A percentile compares a stretch with the other conserved stretches of the same genome.
Conservation (phyloP, 2,888 invertebrate genomes). For the Ochropleura plecta region DNA sequence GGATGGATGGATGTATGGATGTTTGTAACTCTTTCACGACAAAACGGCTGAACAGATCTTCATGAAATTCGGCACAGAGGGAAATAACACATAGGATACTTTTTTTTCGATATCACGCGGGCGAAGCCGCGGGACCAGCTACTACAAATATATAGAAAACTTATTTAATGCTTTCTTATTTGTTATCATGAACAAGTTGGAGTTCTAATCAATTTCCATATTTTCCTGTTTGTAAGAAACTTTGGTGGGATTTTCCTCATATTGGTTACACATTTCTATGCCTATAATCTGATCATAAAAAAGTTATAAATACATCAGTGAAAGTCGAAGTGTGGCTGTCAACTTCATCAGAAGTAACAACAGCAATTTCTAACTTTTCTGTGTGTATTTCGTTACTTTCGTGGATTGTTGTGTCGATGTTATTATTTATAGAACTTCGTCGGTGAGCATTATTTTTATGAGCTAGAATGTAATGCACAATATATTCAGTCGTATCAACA, state of each 20-base stretch:
- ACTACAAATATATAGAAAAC: not conserved
- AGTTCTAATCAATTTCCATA: not conserved
- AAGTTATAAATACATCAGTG: slow-evolving; percentile 25
- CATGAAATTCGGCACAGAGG: too few species aligned
- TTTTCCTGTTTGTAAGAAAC: not conserved
- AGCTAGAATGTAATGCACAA: not conserved
- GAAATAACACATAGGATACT: too few species aligned
- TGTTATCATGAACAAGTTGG: not conserved
- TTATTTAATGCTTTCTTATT: slow-evolving; percentile 22
- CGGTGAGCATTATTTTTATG: not conserved
- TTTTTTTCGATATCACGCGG: too few species aligned
- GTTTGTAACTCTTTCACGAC: too few species aligned
- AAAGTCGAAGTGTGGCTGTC: slow-evolving; percentile 1
- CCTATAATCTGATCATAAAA: slow-evolving; percentile 7
- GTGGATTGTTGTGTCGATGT: not conserved
- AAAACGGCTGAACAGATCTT: too few species aligned
- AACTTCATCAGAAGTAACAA: slow-evolving; percentile 2
- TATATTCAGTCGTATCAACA: not conserved
- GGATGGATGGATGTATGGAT: too few species aligned
- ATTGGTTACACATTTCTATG: not conserved
- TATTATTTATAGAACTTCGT: not conserved
- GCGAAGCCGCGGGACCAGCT: too few species aligned
- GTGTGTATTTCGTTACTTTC: not conserved
- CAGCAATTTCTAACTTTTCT: slow-evolving; percentile 18
- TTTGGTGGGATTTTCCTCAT: not conserved